Evolutionary conservation across 2,888 invertebrate species (phyloP), one percentile per base, ranked within the genome.

Genomic region (Tupiocoris notatus): DNA sequence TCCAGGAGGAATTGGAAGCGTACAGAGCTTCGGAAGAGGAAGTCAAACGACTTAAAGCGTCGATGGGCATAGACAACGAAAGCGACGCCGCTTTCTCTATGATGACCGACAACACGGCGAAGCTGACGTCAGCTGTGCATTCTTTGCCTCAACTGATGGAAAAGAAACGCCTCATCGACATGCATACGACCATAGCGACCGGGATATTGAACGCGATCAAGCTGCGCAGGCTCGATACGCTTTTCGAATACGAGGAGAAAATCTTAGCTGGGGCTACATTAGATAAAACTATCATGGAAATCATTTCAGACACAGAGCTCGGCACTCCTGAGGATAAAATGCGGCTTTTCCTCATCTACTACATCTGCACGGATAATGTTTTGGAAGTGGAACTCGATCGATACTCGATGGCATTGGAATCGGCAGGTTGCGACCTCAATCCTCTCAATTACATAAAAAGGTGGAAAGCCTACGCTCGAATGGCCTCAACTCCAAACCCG

Each of bases 181-280:
- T 98, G 94, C 99, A 99, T 84, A 99, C 97, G 22, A 98, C 96
- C 80, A 92, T 99, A 79, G 99, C 99, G 1, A 99, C 98, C 85
- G 90, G 91, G 12, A 92, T 95, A 80, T 85, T 95, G 76, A 93
- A 94, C 84, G 88, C 87, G 68, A 95, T 95, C 63, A 95, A 97
- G 86, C 89, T 91, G 0, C 88, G 98, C 71, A 91, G 98, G 80
- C 85, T 99, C 68, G 99, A 99, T 84, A 94, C 95, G 0, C 95
- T 95, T 83, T 99, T 99, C 83, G 99, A 99, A 85, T 86, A 96
- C 77, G 99, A 99, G 86, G 98, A 99, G 83, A 98, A 98, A 85
- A 91, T 99, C 64, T 95, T 98, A 94, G 94, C 92, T 67, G 93
- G 92, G 85, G 89, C 90, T 80, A 89, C 90, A 2, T 85, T 92